These are phyloP conservation scores for Saimiri boliviensis DNA, from an alignment of 2,113 vertebrate genomes.

Conservation along the genomic window DNA sequence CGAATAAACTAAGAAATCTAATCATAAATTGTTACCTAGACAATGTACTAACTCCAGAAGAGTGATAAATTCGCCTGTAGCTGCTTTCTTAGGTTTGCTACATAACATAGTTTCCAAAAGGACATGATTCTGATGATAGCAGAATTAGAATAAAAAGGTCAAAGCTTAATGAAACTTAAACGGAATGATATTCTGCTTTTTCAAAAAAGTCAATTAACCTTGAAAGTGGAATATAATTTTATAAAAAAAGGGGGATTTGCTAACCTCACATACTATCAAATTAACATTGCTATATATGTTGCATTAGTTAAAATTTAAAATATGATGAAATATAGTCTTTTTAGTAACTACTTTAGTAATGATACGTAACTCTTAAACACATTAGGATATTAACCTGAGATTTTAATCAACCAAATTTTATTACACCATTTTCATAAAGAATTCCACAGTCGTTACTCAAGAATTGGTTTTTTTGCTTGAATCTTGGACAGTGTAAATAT, in stretches of 20 bases:
- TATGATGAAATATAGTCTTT: not conserved
- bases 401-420: not conserved
- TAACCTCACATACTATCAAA: not conserved
- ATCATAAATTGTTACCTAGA: not conserved
- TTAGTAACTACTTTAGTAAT: not conserved
- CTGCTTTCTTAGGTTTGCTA: not conserved
- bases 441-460: not conserved
- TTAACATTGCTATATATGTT: not conserved
- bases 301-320: not conserved
- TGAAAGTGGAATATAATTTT: not conserved
- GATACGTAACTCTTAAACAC: not conserved
- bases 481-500: not conserved
- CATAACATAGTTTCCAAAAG: not conserved
- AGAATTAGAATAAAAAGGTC: not conserved
- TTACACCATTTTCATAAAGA: not conserved
- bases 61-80: not conserved
- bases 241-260: not conserved
- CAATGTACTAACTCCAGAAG: not conserved
- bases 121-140: not conserved
- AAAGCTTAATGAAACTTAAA: not conserved
- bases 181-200: not conserved
- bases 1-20: not conserved
- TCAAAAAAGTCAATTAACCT: not conserved
- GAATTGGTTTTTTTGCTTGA: not conserved
- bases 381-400: not conserved